Conservation (phyloP, 2,113 vertebrate genomes). For the Myrmecophaga tridactyla region DNA sequence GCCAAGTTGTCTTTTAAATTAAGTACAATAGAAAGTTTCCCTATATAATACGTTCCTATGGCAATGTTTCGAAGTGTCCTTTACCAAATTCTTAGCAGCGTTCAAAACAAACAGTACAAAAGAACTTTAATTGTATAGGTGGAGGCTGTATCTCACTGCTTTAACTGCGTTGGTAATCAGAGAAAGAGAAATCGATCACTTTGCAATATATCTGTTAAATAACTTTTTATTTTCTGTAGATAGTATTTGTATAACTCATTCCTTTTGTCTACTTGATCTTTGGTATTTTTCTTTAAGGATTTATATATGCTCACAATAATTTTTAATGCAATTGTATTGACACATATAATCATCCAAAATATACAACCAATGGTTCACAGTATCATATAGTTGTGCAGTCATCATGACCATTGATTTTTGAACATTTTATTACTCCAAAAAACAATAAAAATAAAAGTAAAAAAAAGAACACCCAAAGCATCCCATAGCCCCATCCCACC, state of each 20-base stretch:
- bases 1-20: background rate
- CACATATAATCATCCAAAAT: too few species aligned
- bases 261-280: background rate
- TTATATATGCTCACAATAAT: background rate
- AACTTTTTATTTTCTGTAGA: conserved; percentile 18
- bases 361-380: too few species aligned
- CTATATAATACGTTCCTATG: background rate
- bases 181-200: background rate
- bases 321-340: too few species aligned
- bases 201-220: background rate
- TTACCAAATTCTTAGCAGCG: background rate
- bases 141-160: background rate
- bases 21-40: background rate
- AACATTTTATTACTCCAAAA: too few species aligned
- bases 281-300: background rate
- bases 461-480: too few species aligned
- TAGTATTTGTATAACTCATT: background rate
- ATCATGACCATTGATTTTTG: too few species aligned
- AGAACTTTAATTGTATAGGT: background rate
- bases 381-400: too few species aligned
- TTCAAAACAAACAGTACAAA: background rate
- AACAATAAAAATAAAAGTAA: too few species aligned
- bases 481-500: too few species aligned
- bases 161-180: background rate
- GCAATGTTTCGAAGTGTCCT: background rate